Evolutionary conservation across 2,797 vertebrate species (phyloP).

Genomic region (Rhynchotus rufescens): DNA sequence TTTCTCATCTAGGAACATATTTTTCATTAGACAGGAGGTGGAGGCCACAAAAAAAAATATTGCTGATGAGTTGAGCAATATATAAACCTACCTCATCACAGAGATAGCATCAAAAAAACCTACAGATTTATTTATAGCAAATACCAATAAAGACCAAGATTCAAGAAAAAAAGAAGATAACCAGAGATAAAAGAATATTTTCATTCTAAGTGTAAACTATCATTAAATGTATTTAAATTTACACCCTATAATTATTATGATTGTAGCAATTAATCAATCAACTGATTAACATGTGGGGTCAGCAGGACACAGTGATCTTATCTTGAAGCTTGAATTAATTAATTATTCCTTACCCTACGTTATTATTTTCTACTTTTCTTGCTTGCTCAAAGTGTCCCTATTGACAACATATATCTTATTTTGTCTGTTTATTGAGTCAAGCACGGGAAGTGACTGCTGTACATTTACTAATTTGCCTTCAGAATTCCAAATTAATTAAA

Average conservation of each 20-base stretch:
- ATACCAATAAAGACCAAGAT: constrained; percentile 41
- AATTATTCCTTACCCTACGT: constrained; percentile 79
- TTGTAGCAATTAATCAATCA: constrained; percentile 86
- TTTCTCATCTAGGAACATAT: constrained; percentile 50
- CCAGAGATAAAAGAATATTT: constrained; percentile 76
- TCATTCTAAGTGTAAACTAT: constrained; percentile 78
- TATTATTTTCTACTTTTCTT: constrained; percentile 80
- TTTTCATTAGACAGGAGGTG: constrained; percentile 56
- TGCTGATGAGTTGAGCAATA: constrained; percentile 43
- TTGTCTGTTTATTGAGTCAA: constrained; percentile 66
- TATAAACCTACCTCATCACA: constrained; percentile 59
- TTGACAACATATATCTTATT: constrained; percentile 68
- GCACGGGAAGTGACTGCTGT: constrained; percentile 30
- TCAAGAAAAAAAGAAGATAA: constrained; percentile 78
- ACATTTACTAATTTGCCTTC: constrained; percentile 73
- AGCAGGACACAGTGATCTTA: constrained; percentile 79
- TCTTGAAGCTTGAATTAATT: constrained; percentile 83
- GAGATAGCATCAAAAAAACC: constrained; percentile 42
- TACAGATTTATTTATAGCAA: constrained; percentile 58
- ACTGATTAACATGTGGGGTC: constrained; percentile 82
- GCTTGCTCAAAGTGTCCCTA: constrained; percentile 65
- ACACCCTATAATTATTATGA: constrained; percentile 84
- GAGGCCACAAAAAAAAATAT: constrained; percentile 37
- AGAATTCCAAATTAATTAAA: constrained; percentile 78
- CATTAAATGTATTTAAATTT: constrained; percentile 82